Base-by-base conservation (phyloP, 2,888 invertebrate species). In the Balanococcus diminutus region DNA sequence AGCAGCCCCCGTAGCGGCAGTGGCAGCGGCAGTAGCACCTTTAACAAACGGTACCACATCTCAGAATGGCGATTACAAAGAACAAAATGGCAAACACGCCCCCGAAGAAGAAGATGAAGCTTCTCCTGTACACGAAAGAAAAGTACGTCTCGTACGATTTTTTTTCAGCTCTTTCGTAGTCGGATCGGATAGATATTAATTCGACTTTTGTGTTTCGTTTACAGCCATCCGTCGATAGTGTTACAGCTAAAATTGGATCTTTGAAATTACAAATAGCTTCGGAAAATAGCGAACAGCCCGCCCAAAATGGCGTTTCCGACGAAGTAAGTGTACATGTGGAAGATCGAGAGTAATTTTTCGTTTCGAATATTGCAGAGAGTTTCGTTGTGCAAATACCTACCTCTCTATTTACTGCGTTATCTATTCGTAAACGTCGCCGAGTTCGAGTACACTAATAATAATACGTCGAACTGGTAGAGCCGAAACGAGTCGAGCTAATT, bases 301-400 rank as follows among this genome's bases (percentile, higher is more conserved):
- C 82, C 28, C 51, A 46, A 51, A 82, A 82, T 16, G 82, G 82
- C n/a, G 46, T 82, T 31, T 72, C 72, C 31, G 51, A 46, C 22
- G 82, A 82, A 51, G 82, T 82, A n/a, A 82, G 82, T 82, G 31
- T 31, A 4, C 28, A 75, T n/a, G n/a, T n/a, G n/a, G n/a, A n/a
- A n/a, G n/a, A n/a, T n/a, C n/a, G n/a, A 5, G 39, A 39, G 11
- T 8, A 39, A 39, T 39, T 8, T 11, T 8, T 39, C 39, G 39
- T 11, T 39, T 8, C 39, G 39, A 8, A 39, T 39, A 39, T 8
- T 8, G 39, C 11, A 11, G n/a, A n/a, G n/a, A n/a, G n/a, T n/a
- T n/a, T n/a, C n/a, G n/a, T n/a, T n/a, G n/a, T n/a, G n/a, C n/a
- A n/a, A n/a, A n/a, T n/a, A n/a, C n/a, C n/a, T n/a, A n/a, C n/a